Conservation (phyloP, 2,888 invertebrate genomes). For the Hipparchia semele region DNA sequence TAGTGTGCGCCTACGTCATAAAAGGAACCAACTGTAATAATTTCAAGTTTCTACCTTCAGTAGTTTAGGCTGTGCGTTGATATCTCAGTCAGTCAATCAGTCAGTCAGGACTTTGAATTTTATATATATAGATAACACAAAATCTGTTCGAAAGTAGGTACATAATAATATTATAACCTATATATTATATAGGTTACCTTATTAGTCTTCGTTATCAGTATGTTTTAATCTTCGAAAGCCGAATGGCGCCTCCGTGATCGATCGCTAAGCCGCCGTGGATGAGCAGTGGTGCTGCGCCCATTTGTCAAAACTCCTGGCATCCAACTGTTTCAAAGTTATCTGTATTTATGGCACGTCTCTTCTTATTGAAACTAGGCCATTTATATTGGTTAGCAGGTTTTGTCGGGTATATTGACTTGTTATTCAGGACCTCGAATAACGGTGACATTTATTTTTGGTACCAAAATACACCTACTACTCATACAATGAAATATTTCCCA, state of each 20-base stretch:
- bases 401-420: constrained; percentile 10
- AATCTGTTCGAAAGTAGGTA: background rate
- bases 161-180: too few species aligned
- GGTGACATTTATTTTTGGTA: too few species aligned
- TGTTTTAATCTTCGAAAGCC: constrained; percentile 10
- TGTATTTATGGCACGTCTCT: constrained; percentile 24
- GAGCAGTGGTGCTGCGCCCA: constrained; percentile 26
- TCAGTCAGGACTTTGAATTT: too few species aligned
- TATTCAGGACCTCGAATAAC: background rate
- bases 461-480: too few species aligned
- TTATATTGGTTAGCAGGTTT: constrained; percentile 17
- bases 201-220: background rate
- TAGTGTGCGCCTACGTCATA: too few species aligned
- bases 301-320: constrained; percentile 36
- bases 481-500: too few species aligned
- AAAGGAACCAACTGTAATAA: too few species aligned
- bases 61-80: too few species aligned
- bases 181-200: background rate
- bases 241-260: constrained; percentile 18
- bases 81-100: too few species aligned
- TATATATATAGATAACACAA: too few species aligned
- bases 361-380: constrained; percentile 19
- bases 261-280: constrained; percentile 23
- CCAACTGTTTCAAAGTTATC: constrained; percentile 25
- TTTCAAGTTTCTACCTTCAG: too few species aligned